These are phyloP conservation scores for Micromesistius poutassou DNA, from an alignment of 2,797 vertebrate genomes.

Conservation along the genomic window DNA sequence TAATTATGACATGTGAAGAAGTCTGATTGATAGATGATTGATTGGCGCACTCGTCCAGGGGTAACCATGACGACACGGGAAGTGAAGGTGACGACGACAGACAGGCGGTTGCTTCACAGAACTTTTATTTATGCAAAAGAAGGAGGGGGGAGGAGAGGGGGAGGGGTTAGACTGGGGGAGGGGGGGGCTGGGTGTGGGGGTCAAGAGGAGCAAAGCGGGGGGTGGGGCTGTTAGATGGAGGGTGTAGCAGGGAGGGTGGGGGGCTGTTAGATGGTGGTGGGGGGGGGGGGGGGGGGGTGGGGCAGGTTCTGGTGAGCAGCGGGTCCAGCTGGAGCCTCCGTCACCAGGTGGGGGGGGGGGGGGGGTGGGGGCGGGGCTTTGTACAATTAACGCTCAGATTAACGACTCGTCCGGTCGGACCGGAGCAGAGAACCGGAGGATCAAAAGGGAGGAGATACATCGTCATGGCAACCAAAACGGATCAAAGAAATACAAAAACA, in stretches of 20 bases:
- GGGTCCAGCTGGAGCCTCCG: no score
- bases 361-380: conserved; percentile 32
- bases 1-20: not conserved
- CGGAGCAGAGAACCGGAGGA: conserved; percentile 50
- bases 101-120: conserved; percentile 61
- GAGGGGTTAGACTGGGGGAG: conserved; percentile 60
- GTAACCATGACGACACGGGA: not conserved
- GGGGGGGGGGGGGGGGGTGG: no score
- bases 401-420: conserved; percentile 53
- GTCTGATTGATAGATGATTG: not conserved
- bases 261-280: conserved; percentile 17
- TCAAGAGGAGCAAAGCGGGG: conserved; percentile 36
- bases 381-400: conserved; percentile 55
- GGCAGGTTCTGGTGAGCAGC: no score
- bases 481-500: conserved; percentile 49
- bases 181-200: conserved; percentile 41
- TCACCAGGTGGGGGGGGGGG: not conserved
- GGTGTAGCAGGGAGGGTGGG: not conserved
- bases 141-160: conserved; percentile 56
- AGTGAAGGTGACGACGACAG: not conserved
- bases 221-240: not conserved
- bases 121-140: conserved; percentile 75
- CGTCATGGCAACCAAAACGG: conserved; percentile 70
- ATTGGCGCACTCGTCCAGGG: no score
- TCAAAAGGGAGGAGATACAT: conserved; percentile 49